phyloP scores from a whole-genome alignment of 2,888 invertebrate species.

The Crepidodera aurea region DNA sequence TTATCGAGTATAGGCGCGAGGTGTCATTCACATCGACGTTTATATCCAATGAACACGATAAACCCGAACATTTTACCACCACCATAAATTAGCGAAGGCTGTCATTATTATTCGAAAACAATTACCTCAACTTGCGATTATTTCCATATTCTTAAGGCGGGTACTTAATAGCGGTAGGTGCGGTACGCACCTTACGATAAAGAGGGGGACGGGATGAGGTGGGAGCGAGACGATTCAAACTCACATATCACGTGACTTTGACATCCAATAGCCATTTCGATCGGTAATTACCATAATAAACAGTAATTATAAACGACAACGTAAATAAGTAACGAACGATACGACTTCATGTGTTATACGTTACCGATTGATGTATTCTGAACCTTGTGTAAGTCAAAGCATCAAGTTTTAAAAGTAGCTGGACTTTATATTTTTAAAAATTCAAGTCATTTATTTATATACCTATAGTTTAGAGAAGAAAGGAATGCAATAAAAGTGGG shows the following conservation, averaged over 20 bases:
- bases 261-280: constrained; percentile 55
- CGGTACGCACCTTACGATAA: constrained; percentile 32
- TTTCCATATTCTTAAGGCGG: constrained; percentile 48
- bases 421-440: too few species aligned
- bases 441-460: too few species aligned
- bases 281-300: constrained; percentile 59
- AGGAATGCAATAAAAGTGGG: too few species aligned
- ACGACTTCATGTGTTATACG: constrained; percentile 22
- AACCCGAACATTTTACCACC: constrained; percentile 47
- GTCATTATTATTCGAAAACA: constrained; percentile 46
- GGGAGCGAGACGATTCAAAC: constrained; percentile 30
- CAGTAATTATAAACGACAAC: constrained; percentile 60
- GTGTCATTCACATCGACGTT: constrained; percentile 39
- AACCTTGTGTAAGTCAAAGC: too few species aligned
- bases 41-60: constrained; percentile 39
- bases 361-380: constrained; percentile 22
- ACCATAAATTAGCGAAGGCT: constrained; percentile 46
- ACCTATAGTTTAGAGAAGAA: too few species aligned
- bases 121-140: constrained; percentile 41
- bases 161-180: constrained; percentile 36
- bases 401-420: too few species aligned
- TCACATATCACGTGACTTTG: constrained; percentile 55
- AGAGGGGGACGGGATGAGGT: not conserved
- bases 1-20: constrained; percentile 33
- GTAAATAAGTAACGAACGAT: constrained; percentile 57